Evolutionary conservation across 2,113 vertebrate species (phyloP).

Genomic region (Otus sunia): DNA sequence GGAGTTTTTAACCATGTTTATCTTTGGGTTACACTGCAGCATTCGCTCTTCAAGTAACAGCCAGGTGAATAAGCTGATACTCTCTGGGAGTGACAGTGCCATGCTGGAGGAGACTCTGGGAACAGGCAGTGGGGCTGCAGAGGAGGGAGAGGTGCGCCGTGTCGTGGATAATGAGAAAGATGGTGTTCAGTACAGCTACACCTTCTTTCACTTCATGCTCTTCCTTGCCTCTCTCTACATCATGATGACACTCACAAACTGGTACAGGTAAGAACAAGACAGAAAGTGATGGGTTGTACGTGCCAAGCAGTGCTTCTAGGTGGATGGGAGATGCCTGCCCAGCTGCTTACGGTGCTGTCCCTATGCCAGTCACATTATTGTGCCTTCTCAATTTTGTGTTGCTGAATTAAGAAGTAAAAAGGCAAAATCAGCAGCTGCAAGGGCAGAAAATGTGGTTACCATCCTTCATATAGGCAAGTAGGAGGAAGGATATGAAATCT

Average conservation of each 20-base stretch:
- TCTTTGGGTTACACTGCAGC: constrained; percentile 65
- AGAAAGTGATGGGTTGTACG: neutral
- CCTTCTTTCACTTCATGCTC: constrained; percentile 91
- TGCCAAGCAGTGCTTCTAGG: neutral
- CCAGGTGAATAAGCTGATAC: constrained; percentile 91
- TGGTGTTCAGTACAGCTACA: constrained; percentile 89
- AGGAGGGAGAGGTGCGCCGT: constrained; percentile 70
- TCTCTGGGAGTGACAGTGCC: constrained; percentile 81
- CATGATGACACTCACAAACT: constrained; percentile 97
- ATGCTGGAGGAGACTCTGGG: constrained; percentile 76
- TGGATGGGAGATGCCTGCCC: neutral
- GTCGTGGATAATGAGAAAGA: constrained; percentile 88
- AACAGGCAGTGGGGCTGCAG: constrained; percentile 28
- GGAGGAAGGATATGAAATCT: neutral
- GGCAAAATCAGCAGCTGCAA: neutral
- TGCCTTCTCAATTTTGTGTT: neutral
- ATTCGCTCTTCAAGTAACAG: constrained; percentile 90
- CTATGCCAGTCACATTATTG: neutral
- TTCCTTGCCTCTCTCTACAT: constrained; percentile 92
- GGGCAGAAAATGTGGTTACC: neutral
- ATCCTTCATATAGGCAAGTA: neutral
- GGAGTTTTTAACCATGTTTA: neutral
- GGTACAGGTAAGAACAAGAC: constrained; percentile 87
- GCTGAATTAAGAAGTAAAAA: neutral
- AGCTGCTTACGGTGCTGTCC: neutral